Evolutionary conservation across 2,113 vertebrate genomes (phyloP), one percentile per base, ranked within the genome.

Genomic region (Pelecanus crispus): DNA sequence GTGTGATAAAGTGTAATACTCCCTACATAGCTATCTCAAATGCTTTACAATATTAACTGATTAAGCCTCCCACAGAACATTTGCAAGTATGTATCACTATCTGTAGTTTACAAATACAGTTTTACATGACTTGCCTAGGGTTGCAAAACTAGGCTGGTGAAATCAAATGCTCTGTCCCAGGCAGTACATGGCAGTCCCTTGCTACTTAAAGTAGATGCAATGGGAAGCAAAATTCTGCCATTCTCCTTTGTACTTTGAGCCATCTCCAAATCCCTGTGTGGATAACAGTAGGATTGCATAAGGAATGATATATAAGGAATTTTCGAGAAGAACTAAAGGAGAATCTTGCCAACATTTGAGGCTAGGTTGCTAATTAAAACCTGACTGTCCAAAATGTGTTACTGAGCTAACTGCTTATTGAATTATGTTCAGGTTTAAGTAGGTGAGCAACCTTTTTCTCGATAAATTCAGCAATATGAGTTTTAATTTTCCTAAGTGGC

Each of bases 31-130:
- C 52, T 73, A 81, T 95, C 88, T 88, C 50, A 84, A 88, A 67
- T 67, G 59, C 62, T 86, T 90, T 52, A 92, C 47, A 86, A 71
- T 90, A 92, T 83, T 83, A 96, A 95, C 72, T 79, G 83, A 96
- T 86, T 63, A 67, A 73, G 19, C 63, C 31, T 93, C 85, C 72
- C 88, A 91, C 86, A 78, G 47, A 93, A 84, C 68, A 74, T 71
- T 83, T 92, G 42, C 88, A 92, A 92, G 22, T 71, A 70, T 24
- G 6, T 50, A 70, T 78, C 50, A 5, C 42, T 92, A 78, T 70
- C 79, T 77, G 21, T 38, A 88, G 68, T 83, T 92, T 86, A 90
- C 63, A 94, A 68, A 68, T 66, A 55, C 25, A 11, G 52, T 71
- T 89, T 84, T 79, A 81, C 0, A 1, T 63, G 32, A 63, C 65